phyloP scores from a whole-genome alignment of 2,113 vertebrate genomes.

The Ailurus styani region DNA sequence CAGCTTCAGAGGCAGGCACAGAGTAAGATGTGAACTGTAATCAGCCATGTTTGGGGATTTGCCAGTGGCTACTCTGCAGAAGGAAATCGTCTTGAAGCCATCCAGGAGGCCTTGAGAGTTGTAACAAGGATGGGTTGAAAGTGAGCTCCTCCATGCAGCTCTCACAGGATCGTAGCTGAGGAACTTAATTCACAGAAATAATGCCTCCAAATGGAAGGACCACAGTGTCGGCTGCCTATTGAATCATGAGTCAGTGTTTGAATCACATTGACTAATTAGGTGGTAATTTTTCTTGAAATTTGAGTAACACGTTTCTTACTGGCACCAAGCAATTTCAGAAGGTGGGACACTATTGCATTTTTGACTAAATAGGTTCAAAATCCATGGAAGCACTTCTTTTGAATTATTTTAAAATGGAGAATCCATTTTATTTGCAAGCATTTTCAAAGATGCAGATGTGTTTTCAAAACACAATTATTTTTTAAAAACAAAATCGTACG shows the following conservation, averaged over 20 bases:
- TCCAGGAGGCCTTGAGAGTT: no score
- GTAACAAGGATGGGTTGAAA: neutral
- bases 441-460: neutral
- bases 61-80: neutral
- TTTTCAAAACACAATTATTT: neutral
- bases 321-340: neutral
- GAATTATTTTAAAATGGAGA: neutral
- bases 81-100: accelerated
- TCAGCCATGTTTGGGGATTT: neutral
- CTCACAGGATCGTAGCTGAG: accelerated
- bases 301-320: neutral
- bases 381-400: neutral
- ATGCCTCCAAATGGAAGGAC: neutral
- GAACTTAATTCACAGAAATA: neutral
- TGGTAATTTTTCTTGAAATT: neutral
- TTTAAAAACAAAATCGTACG: neutral
- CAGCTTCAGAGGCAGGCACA: neutral
- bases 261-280: neutral
- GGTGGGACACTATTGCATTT: neutral
- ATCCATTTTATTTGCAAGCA: neutral
- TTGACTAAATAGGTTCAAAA: neutral
- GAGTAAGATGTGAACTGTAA: neutral
- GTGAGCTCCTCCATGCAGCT: neutral
- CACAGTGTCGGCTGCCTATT: accelerated
- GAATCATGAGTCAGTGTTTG: neutral